Evolutionary conservation across 2,888 invertebrate species (phyloP), one percentile per base, ranked within the genome.

Genomic region (Gymnosoma rotundatum): DNA sequence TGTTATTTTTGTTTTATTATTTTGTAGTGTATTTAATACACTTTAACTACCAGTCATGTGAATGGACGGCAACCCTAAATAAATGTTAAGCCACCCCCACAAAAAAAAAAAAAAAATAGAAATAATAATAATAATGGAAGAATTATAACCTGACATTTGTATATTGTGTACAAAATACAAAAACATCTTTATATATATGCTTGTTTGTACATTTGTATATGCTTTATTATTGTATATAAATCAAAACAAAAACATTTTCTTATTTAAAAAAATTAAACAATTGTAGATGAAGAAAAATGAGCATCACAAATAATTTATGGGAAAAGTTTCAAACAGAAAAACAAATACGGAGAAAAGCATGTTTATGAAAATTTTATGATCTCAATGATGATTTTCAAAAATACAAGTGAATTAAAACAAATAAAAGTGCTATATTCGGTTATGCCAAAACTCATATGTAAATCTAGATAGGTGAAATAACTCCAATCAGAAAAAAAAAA

Each of bases 71-170:
- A 81, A 78, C 84, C 60, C 84, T 78, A 78, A 81, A 74, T 78
- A 52, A 70, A 42, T 72, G 81, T 66, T 84, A 84, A 84, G 84
- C 84, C 84, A 84, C 84, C 84, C 84, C 84, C 84, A 84, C 81
- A 84, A 81, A 78, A 81, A 84, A n/a, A n/a, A n/a, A n/a, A n/a
- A n/a, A n/a, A n/a, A n/a, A n/a, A n/a, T n/a, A n/a, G n/a, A n/a
- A n/a, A n/a, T n/a, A n/a, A n/a, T 81, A 84, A 84, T 20, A 84
- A 84, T 81, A 84, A 84, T 84, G 78, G 81, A 74, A 81, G 84
- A 74, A 81, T 78, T 84, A 84, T 81, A 84, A 84, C 74, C 76
- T 81, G 69, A 81, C 81, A 78, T 78, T 78, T 78, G 64, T 78
- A 70, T 64, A 60, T 56, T 69, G 61, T 72, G 16, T 69, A 74